These are phyloP conservation scores for Nudaria mundana DNA, from an alignment of 2,888 invertebrate genomes.

Conservation along the genomic window DNA sequence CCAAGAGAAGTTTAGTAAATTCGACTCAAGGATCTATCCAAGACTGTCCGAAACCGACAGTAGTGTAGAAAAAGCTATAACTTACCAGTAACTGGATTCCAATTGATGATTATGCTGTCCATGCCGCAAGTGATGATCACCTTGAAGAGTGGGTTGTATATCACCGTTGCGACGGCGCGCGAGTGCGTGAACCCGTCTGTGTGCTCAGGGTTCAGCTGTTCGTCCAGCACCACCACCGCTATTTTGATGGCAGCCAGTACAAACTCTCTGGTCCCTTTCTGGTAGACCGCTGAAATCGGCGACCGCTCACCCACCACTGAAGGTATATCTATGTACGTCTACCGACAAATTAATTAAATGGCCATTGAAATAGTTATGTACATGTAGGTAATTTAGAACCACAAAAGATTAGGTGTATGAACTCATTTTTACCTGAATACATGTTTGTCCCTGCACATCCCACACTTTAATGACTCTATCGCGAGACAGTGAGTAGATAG, in stretches of 20 bases:
- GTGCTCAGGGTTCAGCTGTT: constrained; percentile 83
- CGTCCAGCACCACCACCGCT: constrained; percentile 83
- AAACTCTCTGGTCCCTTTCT: constrained; percentile 83
- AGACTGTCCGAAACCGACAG: no score
- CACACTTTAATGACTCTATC: constrained; percentile 89
- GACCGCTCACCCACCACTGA: constrained; percentile 82
- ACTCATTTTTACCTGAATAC: constrained; percentile 86
- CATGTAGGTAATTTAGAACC: no score
- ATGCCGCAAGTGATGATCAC: constrained; percentile 88
- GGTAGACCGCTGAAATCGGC: constrained; percentile 83
- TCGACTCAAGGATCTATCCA: no score
- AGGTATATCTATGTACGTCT: constrained; percentile 85
- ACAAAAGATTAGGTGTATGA: no score
- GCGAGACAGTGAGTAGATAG: constrained; percentile 86
- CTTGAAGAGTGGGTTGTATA: constrained; percentile 89
- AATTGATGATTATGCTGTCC: constrained; percentile 90
- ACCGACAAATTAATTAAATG: no score
- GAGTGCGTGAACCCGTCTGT: constrained; percentile 88
- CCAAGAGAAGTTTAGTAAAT: no score
- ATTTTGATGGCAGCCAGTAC: constrained; percentile 85
- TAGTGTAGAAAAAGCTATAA: background rate
- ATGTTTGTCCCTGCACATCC: constrained; percentile 84
- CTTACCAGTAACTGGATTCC: constrained; percentile 87
- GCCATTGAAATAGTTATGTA: no score
- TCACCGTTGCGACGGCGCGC: constrained; percentile 85